Conservation (phyloP, 2,888 invertebrate species). For the Watsonalla binaria region DNA sequence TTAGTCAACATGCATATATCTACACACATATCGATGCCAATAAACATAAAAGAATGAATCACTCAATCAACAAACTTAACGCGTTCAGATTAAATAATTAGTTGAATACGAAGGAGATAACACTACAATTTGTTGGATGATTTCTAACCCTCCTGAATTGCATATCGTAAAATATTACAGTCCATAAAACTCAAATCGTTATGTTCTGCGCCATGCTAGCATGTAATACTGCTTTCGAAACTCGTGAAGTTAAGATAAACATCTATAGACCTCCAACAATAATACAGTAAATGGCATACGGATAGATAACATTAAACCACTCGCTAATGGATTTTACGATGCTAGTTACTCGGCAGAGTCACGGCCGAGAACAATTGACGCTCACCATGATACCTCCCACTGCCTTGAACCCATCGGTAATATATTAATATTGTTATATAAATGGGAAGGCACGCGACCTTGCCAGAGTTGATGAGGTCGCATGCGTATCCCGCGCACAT, state of each 20-base stretch:
- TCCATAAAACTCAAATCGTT: no score
- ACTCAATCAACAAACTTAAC: neutral
- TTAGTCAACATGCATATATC: no score
- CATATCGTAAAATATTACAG: no score
- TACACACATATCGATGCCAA: neutral
- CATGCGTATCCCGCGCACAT: conserved; percentile 52
- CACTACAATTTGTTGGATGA: no score
- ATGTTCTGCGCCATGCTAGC: no score
- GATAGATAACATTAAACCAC: neutral
- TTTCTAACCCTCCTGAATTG: no score
- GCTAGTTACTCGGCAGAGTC: conserved; percentile 5
- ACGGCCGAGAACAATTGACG: conserved; percentile 36
- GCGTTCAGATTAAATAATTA: neutral
- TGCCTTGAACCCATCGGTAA: conserved; percentile 44
- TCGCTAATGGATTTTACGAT: neutral
- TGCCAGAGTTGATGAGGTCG: conserved; percentile 52
- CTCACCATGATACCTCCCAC: conserved; percentile 28
- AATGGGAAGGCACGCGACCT: conserved; percentile 47
- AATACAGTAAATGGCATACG: neutral
- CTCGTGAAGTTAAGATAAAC: neutral
- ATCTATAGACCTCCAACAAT: neutral
- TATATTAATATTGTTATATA: conserved; percentile 34
- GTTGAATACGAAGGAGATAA: neutral
- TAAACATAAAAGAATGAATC: neutral
- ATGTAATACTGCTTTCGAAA: no score